Conservation (phyloP, 2,888 invertebrate genomes). For the Himalopsyche kuldschensis region DNA sequence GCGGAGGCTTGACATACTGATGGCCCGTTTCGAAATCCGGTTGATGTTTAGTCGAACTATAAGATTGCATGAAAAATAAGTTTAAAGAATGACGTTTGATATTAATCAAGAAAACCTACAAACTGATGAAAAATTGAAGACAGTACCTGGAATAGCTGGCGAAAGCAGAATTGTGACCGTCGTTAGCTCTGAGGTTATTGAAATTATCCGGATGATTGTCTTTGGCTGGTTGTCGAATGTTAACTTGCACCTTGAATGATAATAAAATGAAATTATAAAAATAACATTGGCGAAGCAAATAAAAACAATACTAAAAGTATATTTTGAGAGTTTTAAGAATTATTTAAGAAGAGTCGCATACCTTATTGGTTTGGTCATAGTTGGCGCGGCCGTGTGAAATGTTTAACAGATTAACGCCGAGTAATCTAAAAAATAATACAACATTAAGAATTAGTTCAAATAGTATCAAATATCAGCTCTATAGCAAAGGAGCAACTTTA, state of each 20-base stretch:
- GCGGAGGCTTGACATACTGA: background rate
- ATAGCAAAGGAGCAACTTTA: no score
- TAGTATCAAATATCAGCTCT: no score
- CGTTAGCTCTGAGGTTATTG: conserved; percentile 47
- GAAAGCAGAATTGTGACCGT: conserved; percentile 54
- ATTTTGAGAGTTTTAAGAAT: no score
- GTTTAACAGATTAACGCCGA: conserved; percentile 51
- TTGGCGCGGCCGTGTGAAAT: conserved; percentile 52
- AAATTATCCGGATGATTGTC: conserved; percentile 33
- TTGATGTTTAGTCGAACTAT: conserved; percentile 26
- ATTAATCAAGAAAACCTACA: no score
- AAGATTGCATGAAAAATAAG: background rate
- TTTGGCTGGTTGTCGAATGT: background rate
- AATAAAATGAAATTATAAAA: background rate
- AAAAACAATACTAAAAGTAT: background rate
- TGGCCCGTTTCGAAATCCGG: background rate
- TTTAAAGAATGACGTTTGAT: no score
- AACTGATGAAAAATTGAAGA: no score
- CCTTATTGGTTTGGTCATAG: conserved; percentile 19
- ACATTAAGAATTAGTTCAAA: no score
- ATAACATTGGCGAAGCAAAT: background rate
- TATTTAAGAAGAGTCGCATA: background rate
- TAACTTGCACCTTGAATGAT: conserved; percentile 20
- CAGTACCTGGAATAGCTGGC: conserved; percentile 52
- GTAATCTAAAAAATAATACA: conserved; percentile 49